Evolutionary conservation across 2,113 vertebrate genomes (phyloP), one percentile per base, ranked within the genome.

Genomic region (Daboia siamensis): DNA sequence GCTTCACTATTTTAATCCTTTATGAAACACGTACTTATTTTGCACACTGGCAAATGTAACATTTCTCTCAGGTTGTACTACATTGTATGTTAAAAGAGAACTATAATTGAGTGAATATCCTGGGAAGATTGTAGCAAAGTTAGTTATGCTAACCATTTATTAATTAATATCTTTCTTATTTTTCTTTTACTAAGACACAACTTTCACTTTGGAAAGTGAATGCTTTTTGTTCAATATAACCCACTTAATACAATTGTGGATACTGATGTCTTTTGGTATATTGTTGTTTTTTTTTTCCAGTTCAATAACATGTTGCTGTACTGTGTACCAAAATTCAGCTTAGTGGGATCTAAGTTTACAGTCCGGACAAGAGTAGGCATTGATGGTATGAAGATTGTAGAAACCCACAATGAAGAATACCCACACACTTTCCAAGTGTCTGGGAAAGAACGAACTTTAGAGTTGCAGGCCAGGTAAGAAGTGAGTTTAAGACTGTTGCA

Each of bases 261-360:
- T 23, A 64, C 69, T 90, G 64, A 64, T 52, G 0, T 57, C 89
- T 24, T 10, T 26, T 86, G 3, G 24, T 46, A 89, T 93, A 0
- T 90, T 57, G 0, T 89, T 54, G 13, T 33, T 29, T 1, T 55
- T 93, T 87, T 1, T 52, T 89, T 92, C 9, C 96, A 99, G 99
- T 99, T 99, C 97, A 99, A 99, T 98, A 99, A 99, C 95, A 99
- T 99, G 98, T 97, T 99, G 95, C 96, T 99, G 59, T 99, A 99
- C 98, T 99, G 99, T 96, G 99, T 99, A 90, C 99, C 99, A 84
- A 99, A 98, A 94, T 99, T 99, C 97, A 99, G 99, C 93, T 97
- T 99, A 95, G 99, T 99, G 20, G 99, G 98, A 87, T 97, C 98
- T 2, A 99, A 99, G 95, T 99, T 98, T 96, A 98, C 99, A 0